Percentiles rank a stretch among this genome's conserved stretches.
Conservation (phyloP, 2,113 vertebrate species). For the Pelusios castaneus region DNA sequence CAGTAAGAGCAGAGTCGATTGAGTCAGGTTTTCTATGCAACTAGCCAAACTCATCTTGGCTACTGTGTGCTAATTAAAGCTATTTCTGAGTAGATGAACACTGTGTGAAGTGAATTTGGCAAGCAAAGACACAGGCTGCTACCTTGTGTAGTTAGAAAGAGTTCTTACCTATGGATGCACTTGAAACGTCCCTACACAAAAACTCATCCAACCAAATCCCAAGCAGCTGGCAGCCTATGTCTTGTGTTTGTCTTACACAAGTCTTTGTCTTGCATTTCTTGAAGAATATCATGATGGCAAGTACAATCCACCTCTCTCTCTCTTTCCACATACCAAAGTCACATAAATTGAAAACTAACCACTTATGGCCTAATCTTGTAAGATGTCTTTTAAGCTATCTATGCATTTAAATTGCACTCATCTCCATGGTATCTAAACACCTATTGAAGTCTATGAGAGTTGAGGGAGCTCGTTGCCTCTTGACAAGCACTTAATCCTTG, state of each 20-base stretch:
- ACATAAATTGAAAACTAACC: neutral
- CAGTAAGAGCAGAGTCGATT: neutral
- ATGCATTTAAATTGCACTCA: neutral
- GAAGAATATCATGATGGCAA: neutral
- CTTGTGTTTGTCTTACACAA: neutral
- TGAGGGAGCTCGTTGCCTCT: neutral
- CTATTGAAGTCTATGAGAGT: neutral
- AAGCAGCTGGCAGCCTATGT: neutral
- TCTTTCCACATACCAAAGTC: neutral
- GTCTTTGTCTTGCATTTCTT: neutral
- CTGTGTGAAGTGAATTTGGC: neutral
- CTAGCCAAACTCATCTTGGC: neutral
- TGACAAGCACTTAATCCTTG: neutral
- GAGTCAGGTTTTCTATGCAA: neutral
- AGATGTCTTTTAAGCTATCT: accelerated
- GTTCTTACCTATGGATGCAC: neutral
- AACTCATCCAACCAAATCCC: neutral
- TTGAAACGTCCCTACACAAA: neutral
- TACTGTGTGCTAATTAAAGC: neutral
- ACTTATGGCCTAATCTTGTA: neutral
- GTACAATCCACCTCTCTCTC: neutral
- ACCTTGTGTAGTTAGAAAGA: neutral
- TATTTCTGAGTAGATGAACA: neutral
- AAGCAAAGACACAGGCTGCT: neutral
- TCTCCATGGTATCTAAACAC: neutral